phyloP scores from a whole-genome alignment of 2,888 invertebrate species.

The Pyrocoelia pectoralis region DNA sequence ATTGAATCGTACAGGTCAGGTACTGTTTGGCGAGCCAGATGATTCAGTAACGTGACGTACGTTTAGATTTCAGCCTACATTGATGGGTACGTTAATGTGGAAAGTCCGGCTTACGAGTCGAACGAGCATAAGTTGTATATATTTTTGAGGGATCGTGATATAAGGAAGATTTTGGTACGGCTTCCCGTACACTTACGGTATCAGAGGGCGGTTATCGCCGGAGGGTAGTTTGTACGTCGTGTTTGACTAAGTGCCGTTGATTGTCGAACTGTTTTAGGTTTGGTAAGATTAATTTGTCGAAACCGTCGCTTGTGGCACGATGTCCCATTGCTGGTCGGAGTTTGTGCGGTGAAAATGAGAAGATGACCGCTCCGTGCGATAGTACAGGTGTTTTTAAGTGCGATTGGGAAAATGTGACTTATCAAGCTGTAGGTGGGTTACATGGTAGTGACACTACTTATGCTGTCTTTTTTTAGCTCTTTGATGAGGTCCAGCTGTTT shows the following conservation, averaged over 20 bases:
- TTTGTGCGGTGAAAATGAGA: conserved; percentile 51
- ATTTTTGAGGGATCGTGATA: conserved; percentile 49
- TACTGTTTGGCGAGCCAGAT: conserved; percentile 24
- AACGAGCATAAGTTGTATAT: conserved; percentile 53
- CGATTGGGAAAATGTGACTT: conserved; percentile 59
- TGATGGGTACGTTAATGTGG: conserved; percentile 57
- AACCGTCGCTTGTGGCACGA: conserved; percentile 53
- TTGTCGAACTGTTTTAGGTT: conserved; percentile 17
- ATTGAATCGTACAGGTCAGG: conserved; percentile 51
- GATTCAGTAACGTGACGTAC: not conserved
- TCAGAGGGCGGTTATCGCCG: conserved; percentile 59
- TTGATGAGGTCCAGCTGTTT: conserved; percentile 55
- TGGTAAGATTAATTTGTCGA: conserved; percentile 49
- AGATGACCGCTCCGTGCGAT: conserved; percentile 56
- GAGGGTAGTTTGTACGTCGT: conserved; percentile 58
- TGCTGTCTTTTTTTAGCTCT: conserved; percentile 50
- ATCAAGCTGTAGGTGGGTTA: conserved; percentile 56
- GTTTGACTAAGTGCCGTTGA: conserved; percentile 5
- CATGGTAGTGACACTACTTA: not conserved
- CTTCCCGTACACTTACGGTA: conserved; percentile 63
- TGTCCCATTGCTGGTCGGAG: conserved; percentile 47
- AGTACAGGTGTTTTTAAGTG: conserved; percentile 47
- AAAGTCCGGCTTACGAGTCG: conserved; percentile 57
- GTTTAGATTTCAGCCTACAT: conserved; percentile 52
- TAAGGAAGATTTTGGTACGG: conserved; percentile 50